These are phyloP conservation scores for Cololabis saira DNA, from an alignment of 2,113 vertebrate species.

Conservation along the genomic window DNA sequence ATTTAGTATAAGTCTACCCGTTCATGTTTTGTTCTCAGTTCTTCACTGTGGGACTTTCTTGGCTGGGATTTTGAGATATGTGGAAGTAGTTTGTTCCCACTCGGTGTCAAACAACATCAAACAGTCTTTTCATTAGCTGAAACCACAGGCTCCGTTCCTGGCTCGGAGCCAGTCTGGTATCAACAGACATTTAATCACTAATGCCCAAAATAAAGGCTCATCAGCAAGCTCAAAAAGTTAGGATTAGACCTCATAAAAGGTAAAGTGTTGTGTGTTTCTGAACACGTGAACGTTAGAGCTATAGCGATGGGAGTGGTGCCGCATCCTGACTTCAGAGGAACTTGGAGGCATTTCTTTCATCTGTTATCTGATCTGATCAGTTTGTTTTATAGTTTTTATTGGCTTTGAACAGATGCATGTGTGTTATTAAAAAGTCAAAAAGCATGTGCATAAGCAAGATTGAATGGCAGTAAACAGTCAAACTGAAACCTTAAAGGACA, in stretches of 20 bases:
- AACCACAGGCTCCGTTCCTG: constrained; percentile 51
- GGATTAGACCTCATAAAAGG: constrained; percentile 56
- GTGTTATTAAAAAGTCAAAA: constrained; percentile 23
- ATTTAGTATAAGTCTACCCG: constrained; percentile 12
- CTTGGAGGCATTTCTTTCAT: constrained; percentile 51
- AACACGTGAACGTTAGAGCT: constrained; percentile 22
- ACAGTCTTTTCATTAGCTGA: constrained; percentile 55
- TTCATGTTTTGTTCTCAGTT: constrained; percentile 19
- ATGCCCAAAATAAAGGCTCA: constrained; percentile 60
- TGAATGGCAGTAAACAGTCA: not conserved
- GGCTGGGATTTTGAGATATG: constrained; percentile 41
- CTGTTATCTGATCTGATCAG: constrained; percentile 45
- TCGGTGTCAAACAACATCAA: constrained; percentile 55
- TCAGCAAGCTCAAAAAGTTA: constrained; percentile 53
- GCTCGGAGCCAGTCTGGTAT: constrained; percentile 55
- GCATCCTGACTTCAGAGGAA: constrained; percentile 36
- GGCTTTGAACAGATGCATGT: constrained; percentile 12
- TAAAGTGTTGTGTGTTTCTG: constrained; percentile 19
- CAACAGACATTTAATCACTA: constrained; percentile 56
- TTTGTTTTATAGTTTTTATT: constrained; percentile 21
- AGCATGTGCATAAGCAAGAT: constrained; percentile 2
- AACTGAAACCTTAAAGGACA: not conserved
- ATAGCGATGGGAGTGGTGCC: constrained; percentile 36
- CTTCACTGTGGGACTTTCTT: constrained; percentile 37
- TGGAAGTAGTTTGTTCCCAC: constrained; percentile 44